phyloP scores from a whole-genome alignment of 2,888 invertebrate genomes.

The Drosophila stalkeri region DNA sequence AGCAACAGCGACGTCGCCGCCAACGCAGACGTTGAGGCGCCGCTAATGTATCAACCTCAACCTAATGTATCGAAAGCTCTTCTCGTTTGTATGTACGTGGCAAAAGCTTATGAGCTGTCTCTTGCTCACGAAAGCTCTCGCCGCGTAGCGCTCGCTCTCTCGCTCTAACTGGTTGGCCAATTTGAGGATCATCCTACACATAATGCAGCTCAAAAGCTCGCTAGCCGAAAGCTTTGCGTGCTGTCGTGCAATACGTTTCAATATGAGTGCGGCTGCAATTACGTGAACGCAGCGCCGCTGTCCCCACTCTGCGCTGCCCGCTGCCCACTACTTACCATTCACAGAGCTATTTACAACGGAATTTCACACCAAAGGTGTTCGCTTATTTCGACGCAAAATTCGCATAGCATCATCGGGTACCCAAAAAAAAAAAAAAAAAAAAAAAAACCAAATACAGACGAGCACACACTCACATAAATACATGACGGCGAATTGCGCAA shows the following conservation, averaged over 20 bases:
- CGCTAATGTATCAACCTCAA: conserved; percentile 49
- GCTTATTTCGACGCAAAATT: conserved; percentile 64
- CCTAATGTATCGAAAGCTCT: conserved; percentile 37
- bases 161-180: not conserved
- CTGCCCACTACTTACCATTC: conserved; percentile 11
- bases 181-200: conserved; percentile 24
- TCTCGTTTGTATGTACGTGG: not conserved
- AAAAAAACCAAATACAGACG: conserved; percentile 19
- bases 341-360: conserved; percentile 63
- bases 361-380: conserved; percentile 67
- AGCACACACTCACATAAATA: not conserved
- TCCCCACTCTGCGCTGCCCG: not conserved
- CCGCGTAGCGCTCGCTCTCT: conserved; percentile 6
- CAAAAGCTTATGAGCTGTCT: conserved; percentile 5
- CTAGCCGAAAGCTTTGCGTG: conserved; percentile 21
- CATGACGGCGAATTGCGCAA: conserved; percentile 51
- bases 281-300: conserved; percentile 16
- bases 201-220: conserved; percentile 30
- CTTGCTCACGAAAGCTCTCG: conserved; percentile 33
- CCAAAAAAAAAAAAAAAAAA: too few relatives aligned
- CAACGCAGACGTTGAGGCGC: conserved; percentile 74
- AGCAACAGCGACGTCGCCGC: conserved; percentile 41
- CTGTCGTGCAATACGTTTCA: conserved; percentile 10
- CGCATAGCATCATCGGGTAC: conserved; percentile 55
- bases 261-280: conserved; percentile 19